phyloP scores from a whole-genome alignment of 2,888 invertebrate genomes.

The Limnephilus lunatus region DNA sequence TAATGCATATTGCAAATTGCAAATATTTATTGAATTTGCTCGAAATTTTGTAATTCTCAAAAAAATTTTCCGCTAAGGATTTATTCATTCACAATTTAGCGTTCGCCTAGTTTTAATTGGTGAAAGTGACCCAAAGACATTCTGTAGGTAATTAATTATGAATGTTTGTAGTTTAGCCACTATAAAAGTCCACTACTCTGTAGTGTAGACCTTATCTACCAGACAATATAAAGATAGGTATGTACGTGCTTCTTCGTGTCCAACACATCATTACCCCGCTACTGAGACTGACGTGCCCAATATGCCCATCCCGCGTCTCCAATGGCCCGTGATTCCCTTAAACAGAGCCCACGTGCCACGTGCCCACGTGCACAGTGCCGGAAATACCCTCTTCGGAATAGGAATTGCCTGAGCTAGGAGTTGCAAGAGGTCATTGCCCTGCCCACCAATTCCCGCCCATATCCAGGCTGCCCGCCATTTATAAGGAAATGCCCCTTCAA shows the following conservation, averaged over 20 bases:
- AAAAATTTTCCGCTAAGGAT: no score
- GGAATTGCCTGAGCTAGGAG: constrained; percentile 32
- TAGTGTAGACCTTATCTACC: background rate
- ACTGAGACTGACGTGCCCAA: background rate
- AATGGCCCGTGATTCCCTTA: constrained; percentile 58
- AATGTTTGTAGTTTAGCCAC: background rate
- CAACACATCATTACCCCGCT: background rate
- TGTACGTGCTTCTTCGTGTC: background rate
- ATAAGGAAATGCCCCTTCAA: background rate
- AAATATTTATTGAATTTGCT: no score
- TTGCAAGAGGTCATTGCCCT: constrained; percentile 35
- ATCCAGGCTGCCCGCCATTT: constrained; percentile 11
- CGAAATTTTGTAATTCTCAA: no score
- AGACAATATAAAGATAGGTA: background rate
- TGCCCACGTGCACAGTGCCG: constrained; percentile 32
- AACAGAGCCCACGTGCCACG: constrained; percentile 31
- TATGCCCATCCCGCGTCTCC: constrained; percentile 44
- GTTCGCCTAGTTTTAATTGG: no score
- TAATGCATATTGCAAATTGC: no score
- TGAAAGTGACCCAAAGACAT: no score
- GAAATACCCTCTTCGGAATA: constrained; percentile 61
- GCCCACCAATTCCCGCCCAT: constrained; percentile 26
- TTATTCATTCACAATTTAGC: no score
- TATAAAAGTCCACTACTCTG: background rate
- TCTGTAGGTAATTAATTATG: no score